Conservation (phyloP, 2,888 invertebrate genomes). For the Augochlorella aurata region DNA sequence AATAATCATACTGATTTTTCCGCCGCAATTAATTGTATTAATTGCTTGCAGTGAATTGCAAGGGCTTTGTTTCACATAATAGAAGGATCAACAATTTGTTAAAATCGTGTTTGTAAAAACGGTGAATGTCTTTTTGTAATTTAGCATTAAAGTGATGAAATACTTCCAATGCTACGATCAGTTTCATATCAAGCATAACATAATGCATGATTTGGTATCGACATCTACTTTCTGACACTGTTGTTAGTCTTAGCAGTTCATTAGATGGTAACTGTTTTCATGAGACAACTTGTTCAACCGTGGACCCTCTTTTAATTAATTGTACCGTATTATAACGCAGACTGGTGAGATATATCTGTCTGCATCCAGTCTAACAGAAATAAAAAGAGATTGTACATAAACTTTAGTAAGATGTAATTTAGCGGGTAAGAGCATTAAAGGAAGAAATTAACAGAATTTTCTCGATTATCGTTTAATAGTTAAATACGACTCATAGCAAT, state of each 20-base stretch:
- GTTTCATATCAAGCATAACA: conserved; percentile 37
- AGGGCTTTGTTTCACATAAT: neutral
- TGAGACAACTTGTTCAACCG: conserved; percentile 47
- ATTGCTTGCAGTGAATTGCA: conserved; percentile 8
- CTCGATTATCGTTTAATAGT: conserved; percentile 64
- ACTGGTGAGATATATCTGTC: conserved; percentile 45
- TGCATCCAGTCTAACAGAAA: conserved; percentile 57
- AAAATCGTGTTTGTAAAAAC: conserved; percentile 39
- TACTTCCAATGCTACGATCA: conserved; percentile 39
- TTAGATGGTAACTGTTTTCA: conserved; percentile 57
- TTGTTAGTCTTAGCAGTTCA: conserved; percentile 68
- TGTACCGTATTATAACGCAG: conserved; percentile 44
- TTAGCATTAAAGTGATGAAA: conserved; percentile 42
- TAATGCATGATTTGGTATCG: conserved; percentile 32
- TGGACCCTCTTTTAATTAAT: conserved; percentile 44
- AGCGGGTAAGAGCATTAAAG: conserved; percentile 44
- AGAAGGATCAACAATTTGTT: conserved; percentile 17
- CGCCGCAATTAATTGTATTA: neutral
- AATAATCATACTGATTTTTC: conserved; percentile 7
- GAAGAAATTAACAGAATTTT: conserved; percentile 41
- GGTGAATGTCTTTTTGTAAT: conserved; percentile 40
- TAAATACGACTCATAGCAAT: conserved; percentile 63
- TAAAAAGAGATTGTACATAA: conserved; percentile 70
- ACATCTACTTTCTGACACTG: conserved; percentile 67
- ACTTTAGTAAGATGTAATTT: conserved; percentile 58